Evolutionary conservation across 2,888 invertebrate genomes (phyloP).

Genomic region (Polymixis flavicincta): DNA sequence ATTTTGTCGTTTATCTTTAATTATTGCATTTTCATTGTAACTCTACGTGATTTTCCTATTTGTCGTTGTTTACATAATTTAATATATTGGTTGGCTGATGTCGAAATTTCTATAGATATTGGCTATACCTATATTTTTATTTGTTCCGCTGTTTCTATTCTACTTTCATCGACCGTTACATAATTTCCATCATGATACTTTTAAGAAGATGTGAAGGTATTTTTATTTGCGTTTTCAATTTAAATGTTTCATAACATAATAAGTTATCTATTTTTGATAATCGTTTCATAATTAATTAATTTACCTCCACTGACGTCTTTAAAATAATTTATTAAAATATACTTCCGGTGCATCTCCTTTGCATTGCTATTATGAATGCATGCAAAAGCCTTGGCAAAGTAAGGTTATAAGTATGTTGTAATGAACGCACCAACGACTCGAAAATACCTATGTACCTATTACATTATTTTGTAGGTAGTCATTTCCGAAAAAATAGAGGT

Average conservation of each 20-base stretch:
- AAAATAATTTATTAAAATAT: constrained; percentile 2
- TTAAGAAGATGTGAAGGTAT: background rate
- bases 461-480: background rate
- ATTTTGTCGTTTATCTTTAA: background rate
- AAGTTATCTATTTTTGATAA: background rate
- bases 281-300: background rate
- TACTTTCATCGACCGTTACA: constrained; percentile 18
- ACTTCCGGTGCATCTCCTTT: constrained; percentile 7
- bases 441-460: background rate
- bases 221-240: background rate
- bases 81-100: constrained; percentile 14
- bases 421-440: background rate
- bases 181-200: constrained; percentile 3
- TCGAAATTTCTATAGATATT: constrained; percentile 13
- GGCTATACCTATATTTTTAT: background rate
- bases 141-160: constrained; percentile 5
- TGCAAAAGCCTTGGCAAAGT: background rate
- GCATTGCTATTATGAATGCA: background rate
- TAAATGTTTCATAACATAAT: background rate
- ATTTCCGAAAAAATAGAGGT: background rate
- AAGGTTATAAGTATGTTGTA: background rate
- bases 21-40: background rate
- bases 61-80: constrained; percentile 17
- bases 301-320: background rate
- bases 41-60: constrained; percentile 2